Evolutionary conservation across 2,113 vertebrate species (phyloP).

Genomic region (Setophaga coronata): DNA sequence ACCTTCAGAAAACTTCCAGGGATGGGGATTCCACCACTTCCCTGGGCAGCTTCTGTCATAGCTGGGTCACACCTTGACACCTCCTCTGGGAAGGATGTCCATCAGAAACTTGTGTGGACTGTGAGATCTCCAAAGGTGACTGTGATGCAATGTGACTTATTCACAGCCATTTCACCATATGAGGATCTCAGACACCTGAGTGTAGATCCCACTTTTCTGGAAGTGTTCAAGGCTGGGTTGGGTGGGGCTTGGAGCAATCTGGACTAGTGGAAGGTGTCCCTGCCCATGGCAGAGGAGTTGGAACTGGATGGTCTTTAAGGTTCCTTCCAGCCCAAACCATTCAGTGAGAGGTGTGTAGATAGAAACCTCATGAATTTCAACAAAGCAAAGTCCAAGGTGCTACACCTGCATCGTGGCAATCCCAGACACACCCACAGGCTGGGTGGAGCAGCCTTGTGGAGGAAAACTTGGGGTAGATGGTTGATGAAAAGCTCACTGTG

Average conservation of each 20-base stretch:
- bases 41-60: neutral
- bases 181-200: neutral
- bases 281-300: neutral
- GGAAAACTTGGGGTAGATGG: neutral
- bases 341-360: neutral
- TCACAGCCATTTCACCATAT: fast-evolving
- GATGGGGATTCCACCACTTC: neutral
- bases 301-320: neutral
- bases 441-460: neutral
- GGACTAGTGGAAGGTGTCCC: neutral
- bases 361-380: neutral
- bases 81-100: neutral
- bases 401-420: fast-evolving
- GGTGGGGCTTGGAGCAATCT: neutral
- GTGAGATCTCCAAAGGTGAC: neutral
- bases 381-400: neutral
- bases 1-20: neutral
- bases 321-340: neutral
- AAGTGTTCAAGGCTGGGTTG: neutral
- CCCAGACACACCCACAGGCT: neutral
- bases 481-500: neutral
- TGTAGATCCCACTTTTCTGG: neutral
- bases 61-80: neutral
- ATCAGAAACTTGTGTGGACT: neutral
- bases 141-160: neutral